Evolutionary conservation across 2,113 vertebrate genomes (phyloP), one percentile per base, ranked within the genome.

Genomic region (Machaerirhynchus nigripectus): DNA sequence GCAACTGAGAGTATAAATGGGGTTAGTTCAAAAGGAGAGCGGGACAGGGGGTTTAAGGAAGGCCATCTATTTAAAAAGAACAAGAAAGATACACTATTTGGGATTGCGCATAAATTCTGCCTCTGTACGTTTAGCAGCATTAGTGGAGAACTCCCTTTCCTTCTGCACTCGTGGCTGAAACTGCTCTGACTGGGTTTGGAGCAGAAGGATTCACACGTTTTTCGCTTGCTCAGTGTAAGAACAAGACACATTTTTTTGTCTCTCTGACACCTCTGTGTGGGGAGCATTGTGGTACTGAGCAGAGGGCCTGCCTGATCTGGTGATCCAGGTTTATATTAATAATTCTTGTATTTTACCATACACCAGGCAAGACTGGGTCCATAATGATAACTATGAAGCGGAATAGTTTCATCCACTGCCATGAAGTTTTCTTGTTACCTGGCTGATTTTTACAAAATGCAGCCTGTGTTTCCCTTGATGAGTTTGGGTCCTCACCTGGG

Each of bases 401-500:
- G 61, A 94, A 92, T 56, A 77, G 21, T 89, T 95, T 85, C 7
- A 7, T 81, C 77, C 33, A 47, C 10, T 90, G 65, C 55, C 73
- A 81, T 71, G 79, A 95, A 89, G 53, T 61, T 67, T 96, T 94
- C 90, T 87, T 84, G 46, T 53, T 75, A 91, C 82, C 76, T 89
- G 90, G 73, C 64, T 95, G 89, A 94, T 77, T 97, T 98, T 93
- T 46, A 92, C 78, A 90, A 95, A 95, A 92, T 73, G 59, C 61
- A 76, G 77, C 73, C 84, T 78, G 70, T 60, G 75, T 86, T 96
- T 97, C 80, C 91, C 92, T 95, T 87, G 87, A 78, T 93, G 90
- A 97, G 70, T 94, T 90, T 96, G 94, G 86, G 94, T 87, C 84
- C 84, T 97, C 94, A 96, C 94, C 91, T 96, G 64, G 81, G 87